Conservation (phyloP, 2,113 vertebrate species). For the Pteronura brasiliensis region DNA sequence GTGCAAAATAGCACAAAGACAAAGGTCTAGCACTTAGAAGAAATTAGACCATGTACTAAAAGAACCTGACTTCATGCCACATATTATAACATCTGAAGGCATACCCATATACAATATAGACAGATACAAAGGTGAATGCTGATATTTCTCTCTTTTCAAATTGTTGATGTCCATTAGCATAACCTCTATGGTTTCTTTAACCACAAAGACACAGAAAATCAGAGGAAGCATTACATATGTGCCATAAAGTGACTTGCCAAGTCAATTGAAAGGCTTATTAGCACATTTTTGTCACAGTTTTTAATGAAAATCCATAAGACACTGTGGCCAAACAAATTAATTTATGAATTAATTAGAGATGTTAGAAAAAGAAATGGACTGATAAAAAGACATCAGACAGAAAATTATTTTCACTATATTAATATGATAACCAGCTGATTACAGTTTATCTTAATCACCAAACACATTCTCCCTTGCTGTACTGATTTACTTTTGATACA, state of each 20-base stretch:
- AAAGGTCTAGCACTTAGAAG: not conserved
- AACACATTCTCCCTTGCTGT: not conserved
- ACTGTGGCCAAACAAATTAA: not conserved
- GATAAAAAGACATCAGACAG: not conserved
- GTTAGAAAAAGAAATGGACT: not conserved
- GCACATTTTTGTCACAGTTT: constrained; percentile 43
- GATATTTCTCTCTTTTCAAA: not conserved
- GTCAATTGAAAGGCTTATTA: constrained; percentile 50
- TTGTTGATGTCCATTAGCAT: not conserved
- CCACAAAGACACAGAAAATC: not conserved
- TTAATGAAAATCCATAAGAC: constrained; percentile 42
- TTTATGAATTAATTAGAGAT: constrained; percentile 38
- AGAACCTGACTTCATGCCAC: not conserved
- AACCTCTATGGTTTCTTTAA: not conserved
- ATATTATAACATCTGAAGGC: not conserved
- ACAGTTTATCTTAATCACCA: not conserved
- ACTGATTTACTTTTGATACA: constrained; percentile 13
- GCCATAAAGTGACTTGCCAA: not conserved
- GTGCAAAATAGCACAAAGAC: not conserved
- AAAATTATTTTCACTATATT: constrained; percentile 2
- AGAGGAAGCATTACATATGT: not conserved
- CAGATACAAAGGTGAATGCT: not conserved
- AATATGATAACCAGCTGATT: not conserved
- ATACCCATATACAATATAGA: not conserved
- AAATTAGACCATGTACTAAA: not conserved